Evolutionary conservation across 2,888 invertebrate genomes (phyloP).

Genomic region (Dasypolia templi): DNA sequence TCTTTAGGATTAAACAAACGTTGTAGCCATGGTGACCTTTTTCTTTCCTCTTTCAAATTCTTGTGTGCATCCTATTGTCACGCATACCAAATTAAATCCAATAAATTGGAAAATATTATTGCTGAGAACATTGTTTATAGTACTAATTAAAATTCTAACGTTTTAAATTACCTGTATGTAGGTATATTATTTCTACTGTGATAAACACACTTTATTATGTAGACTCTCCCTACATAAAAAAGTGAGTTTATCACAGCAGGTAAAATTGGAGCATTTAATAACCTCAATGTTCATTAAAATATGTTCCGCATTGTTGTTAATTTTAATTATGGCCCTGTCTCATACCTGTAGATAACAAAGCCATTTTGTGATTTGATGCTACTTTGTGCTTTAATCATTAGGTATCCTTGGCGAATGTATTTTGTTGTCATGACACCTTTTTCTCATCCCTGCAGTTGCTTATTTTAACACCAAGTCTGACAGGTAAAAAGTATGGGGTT

Average conservation of each 20-base stretch:
- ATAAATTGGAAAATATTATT: conserved; percentile 23
- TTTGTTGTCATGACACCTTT: background rate
- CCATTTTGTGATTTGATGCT: conserved; percentile 6
- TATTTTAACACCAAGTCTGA: background rate
- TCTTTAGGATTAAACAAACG: conserved; percentile 29
- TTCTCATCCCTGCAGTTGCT: background rate
- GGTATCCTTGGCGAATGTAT: background rate
- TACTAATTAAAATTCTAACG: background rate
- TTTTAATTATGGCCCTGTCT: background rate
- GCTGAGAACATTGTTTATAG: background rate
- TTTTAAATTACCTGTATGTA: background rate
- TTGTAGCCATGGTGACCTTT: conserved; percentile 41
- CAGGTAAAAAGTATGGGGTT: background rate
- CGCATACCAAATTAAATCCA: conserved; percentile 21
- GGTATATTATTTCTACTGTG: background rate
- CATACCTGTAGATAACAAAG: background rate
- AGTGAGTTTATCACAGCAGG: too few species aligned
- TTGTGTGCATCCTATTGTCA: conserved; percentile 20
- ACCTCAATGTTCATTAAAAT: conserved; percentile 2
- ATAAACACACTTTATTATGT: background rate
- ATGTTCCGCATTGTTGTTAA: background rate
- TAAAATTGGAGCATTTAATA: conserved; percentile 13
- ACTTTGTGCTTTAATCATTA: background rate
- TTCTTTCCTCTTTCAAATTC: conserved; percentile 20
- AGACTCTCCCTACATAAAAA: too few species aligned